Evolutionary conservation across 2,888 invertebrate genomes (phyloP).

Genomic region (Mystacides longicornis): DNA sequence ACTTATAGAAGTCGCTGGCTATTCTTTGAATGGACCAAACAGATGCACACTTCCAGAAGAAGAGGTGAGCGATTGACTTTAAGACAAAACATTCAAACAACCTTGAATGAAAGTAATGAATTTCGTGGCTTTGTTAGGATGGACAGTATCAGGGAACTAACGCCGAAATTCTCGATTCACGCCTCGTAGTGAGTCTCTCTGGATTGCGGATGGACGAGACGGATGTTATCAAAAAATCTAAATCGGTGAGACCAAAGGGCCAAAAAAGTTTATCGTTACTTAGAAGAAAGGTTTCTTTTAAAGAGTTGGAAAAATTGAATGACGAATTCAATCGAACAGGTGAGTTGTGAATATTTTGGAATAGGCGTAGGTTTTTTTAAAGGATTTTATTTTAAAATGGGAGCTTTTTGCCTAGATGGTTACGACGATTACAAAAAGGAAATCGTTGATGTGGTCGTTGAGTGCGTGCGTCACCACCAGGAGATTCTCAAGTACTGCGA

Average conservation of each 20-base stretch:
- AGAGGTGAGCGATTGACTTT: conserved; percentile 5
- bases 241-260: not conserved
- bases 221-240: not conserved
- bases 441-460: conserved; percentile 27
- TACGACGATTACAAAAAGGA: conserved; percentile 20
- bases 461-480: conserved; percentile 33
- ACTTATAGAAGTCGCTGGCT: conserved; percentile 14
- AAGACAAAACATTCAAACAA: too few species aligned
- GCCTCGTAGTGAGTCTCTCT: not conserved
- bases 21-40: conserved; percentile 9
- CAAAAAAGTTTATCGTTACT: not conserved
- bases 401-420: conserved; percentile 1
- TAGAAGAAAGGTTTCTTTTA: not conserved
- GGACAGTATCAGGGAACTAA: conserved; percentile 13
- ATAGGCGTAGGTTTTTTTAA: too few species aligned
- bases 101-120: not conserved
- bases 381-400: not conserved
- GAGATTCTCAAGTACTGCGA: conserved; percentile 30
- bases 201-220: not conserved
- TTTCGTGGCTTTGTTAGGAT: not conserved
- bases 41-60: conserved; percentile 21
- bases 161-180: conserved; percentile 14
- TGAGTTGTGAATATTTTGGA: too few species aligned
- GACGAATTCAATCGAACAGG: too few species aligned
- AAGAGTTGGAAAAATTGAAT: not conserved